Conservation (phyloP, 1,140 invertebrate genomes). For the Hyposmocoma kahamanoa region DNA sequence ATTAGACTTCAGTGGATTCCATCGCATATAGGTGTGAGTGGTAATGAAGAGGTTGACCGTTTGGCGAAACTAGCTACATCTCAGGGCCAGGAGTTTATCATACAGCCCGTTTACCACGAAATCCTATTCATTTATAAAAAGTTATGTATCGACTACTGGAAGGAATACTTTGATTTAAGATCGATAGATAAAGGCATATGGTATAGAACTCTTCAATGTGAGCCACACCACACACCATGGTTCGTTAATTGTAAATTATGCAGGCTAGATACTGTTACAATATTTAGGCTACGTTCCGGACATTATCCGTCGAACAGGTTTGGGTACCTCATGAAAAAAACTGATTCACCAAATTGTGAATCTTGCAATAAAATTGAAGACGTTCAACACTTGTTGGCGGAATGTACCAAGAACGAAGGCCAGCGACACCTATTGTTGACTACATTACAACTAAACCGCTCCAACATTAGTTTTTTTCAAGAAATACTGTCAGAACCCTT, state of each 20-base stretch:
- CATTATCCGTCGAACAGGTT: conserved; percentile 2
- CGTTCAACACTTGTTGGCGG: neutral
- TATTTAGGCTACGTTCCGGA: conserved; percentile 5
- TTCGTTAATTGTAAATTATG: too few relatives aligned
- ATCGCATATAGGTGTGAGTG: conserved; percentile 1
- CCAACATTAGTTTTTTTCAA: too few relatives aligned
- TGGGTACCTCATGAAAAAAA: neutral
- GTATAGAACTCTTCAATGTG: too few relatives aligned
- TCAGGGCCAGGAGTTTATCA: neutral
- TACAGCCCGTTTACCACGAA: neutral
- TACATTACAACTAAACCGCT: too few relatives aligned
- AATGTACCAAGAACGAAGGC: too few relatives aligned
- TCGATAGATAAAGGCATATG: too few relatives aligned
- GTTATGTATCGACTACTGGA: neutral
- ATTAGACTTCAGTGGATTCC: conserved; percentile 4
- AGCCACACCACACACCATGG: too few relatives aligned
- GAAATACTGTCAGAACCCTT: too few relatives aligned
- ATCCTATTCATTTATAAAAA: neutral
- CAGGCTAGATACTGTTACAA: too few relatives aligned
- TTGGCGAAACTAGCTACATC: neutral
- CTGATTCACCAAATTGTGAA: neutral
- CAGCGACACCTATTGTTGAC: too few relatives aligned
- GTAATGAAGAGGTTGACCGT: conserved; percentile 2
- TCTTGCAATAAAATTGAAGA: neutral
- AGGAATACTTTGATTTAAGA: too few relatives aligned